Evolutionary conservation across 2,888 invertebrate genomes (phyloP).

Genomic region (Adelognathus sp.): DNA sequence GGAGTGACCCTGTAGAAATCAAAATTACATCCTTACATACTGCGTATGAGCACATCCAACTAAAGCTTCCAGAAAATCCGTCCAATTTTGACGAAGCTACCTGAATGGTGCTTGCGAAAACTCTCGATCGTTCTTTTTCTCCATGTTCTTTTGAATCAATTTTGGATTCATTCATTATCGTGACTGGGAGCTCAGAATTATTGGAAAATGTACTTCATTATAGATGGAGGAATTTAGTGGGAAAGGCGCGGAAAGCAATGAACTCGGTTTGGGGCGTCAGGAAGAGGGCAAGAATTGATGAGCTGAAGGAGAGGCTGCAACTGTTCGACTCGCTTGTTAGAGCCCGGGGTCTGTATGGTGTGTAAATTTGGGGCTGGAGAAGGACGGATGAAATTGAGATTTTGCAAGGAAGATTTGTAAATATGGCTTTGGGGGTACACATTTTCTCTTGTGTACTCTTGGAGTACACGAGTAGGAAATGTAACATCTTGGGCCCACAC

Average conservation of each 20-base stretch:
- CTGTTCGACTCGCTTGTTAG: slow-evolving; percentile 23
- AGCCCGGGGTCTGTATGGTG: slow-evolving; percentile 25
- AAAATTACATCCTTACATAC: not conserved
- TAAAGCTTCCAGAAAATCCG: too few relatives aligned
- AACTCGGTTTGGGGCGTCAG: slow-evolving; percentile 46
- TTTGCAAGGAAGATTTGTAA: not conserved
- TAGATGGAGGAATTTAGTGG: not conserved
- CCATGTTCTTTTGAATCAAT: too few relatives aligned
- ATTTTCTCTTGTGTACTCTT: too few relatives aligned
- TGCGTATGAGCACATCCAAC: not conserved
- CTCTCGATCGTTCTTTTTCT: too few relatives aligned
- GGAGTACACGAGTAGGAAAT: too few relatives aligned
- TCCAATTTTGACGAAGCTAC: too few relatives aligned
- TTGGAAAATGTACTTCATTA: too few relatives aligned
- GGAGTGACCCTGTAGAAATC: slow-evolving; percentile 19
- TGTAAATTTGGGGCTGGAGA: slow-evolving; percentile 35
- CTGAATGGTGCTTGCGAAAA: too few relatives aligned
- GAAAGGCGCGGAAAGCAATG: slow-evolving; percentile 31
- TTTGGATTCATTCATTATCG: too few relatives aligned
- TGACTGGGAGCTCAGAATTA: too few relatives aligned
- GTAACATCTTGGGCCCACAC: too few relatives aligned
- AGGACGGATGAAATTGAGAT: not conserved
- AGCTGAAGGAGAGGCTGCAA: not conserved
- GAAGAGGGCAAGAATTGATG: slow-evolving; percentile 13
- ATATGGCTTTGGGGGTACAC: slow-evolving; percentile 20